These are phyloP conservation scores for Gisinianus flammeolus DNA, from an alignment of 2,888 invertebrate species.

Conservation along the genomic window DNA sequence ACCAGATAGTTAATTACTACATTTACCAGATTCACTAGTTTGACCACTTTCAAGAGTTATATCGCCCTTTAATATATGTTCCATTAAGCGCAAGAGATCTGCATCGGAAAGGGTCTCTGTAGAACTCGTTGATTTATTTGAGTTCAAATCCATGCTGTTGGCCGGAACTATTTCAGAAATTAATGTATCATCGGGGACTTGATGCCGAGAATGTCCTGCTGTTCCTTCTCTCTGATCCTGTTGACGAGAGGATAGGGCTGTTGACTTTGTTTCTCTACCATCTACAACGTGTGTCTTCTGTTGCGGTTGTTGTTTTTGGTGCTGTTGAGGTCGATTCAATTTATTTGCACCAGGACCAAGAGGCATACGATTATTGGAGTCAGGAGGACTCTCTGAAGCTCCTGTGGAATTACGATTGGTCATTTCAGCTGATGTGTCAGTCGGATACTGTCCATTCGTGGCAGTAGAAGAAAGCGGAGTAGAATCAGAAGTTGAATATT, in stretches of 20 bases:
- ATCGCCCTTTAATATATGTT: constrained; percentile 20
- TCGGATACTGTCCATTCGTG: not conserved
- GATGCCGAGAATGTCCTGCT: not conserved
- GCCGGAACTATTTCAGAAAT: not conserved
- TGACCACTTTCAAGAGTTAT: not conserved
- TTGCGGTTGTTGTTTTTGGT: not conserved
- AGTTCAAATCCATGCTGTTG: not conserved
- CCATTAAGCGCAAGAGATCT: constrained; percentile 32
- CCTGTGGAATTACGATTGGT: not conserved
- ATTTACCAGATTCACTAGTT: constrained; percentile 4
- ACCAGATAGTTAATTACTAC: too few relatives aligned
- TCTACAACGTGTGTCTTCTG: not conserved
- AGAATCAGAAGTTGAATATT: constrained; percentile 2
- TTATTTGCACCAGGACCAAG: too few relatives aligned
- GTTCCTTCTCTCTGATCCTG: not conserved
- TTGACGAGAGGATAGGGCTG: not conserved
- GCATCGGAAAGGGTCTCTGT: constrained; percentile 26
- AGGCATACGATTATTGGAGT: not conserved
- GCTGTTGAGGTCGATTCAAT: too few relatives aligned
- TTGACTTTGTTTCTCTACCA: not conserved
- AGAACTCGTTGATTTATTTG: not conserved
- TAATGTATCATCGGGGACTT: not conserved
- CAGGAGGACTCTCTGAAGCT: constrained; percentile 3
- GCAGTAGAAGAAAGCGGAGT: not conserved
- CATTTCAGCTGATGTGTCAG: not conserved